Conservation (phyloP, 2,113 vertebrate species). For the Perccottus glenii region DNA sequence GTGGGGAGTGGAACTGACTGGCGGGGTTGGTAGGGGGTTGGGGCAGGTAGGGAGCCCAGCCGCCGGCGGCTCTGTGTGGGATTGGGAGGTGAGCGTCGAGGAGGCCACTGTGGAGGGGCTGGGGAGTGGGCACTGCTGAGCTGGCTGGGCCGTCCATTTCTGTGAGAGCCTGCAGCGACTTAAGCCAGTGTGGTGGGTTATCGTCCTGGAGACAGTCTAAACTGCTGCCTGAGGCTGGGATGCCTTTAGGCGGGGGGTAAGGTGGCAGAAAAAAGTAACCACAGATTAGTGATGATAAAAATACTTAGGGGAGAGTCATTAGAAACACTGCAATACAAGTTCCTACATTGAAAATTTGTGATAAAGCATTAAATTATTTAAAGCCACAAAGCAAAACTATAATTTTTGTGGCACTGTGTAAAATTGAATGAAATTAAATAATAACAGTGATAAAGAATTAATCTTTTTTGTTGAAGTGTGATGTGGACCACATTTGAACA, state of each 20-base stretch:
- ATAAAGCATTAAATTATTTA: too few relatives aligned
- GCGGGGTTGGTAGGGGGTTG: constrained; percentile 85
- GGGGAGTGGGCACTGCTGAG: constrained; percentile 81
- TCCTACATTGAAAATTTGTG: too few relatives aligned
- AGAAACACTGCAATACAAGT: background rate
- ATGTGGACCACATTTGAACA: background rate
- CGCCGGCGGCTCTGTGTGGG: constrained; percentile 94
- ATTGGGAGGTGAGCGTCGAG: constrained; percentile 82
- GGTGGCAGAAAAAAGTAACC: background rate
- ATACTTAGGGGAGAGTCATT: background rate
- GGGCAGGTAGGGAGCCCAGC: constrained; percentile 93
- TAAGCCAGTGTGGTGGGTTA: constrained; percentile 99
- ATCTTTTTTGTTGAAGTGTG: too few relatives aligned
- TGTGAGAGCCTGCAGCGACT: constrained; percentile 98
- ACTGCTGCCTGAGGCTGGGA: constrained; percentile 94
- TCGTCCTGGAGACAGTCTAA: constrained; percentile 98
- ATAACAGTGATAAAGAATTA: too few relatives aligned
- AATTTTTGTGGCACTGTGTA: too few relatives aligned
- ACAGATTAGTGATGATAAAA: constrained; percentile 12
- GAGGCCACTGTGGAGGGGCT: constrained; percentile 85
- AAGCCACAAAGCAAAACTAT: too few relatives aligned
- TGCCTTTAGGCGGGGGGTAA: constrained; percentile 76
- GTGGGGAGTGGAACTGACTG: constrained; percentile 94
- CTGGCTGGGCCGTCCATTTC: constrained; percentile 92
- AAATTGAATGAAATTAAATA: too few relatives aligned